phyloP scores from a whole-genome alignment of 2,113 vertebrate genomes.

The Anarhynchus alexandrinus region DNA sequence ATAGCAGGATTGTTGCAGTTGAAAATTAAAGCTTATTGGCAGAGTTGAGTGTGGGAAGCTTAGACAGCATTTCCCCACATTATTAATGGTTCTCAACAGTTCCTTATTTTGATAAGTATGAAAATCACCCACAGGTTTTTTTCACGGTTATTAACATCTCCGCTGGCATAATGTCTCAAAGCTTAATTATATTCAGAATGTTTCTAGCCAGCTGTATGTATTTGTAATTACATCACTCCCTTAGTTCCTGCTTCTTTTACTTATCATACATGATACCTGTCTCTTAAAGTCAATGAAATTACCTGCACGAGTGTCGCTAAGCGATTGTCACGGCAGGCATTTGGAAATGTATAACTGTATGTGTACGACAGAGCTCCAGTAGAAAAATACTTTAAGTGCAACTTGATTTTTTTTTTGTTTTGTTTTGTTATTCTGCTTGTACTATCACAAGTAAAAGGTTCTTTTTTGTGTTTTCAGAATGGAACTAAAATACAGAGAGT shows the following conservation, averaged over 20 bases:
- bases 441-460: background rate
- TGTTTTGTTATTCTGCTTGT: background rate
- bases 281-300: background rate
- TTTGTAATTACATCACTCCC: conserved; percentile 17
- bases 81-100: conserved; percentile 56
- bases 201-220: conserved; percentile 7
- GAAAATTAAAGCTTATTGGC: conserved; percentile 43
- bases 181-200: conserved; percentile 45
- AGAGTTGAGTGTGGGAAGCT: conserved; percentile 63
- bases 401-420: too few relatives aligned
- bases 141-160: conserved; percentile 17
- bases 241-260: background rate
- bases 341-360: background rate
- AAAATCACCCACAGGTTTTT: conserved; percentile 32
- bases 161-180: conserved; percentile 42
- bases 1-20: conserved; percentile 46
- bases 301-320: background rate
- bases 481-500: background rate
- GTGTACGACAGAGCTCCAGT: background rate
- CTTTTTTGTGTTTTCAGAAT: background rate
- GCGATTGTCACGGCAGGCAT: background rate
- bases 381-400: background rate
- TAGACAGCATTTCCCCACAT: conserved; percentile 52
- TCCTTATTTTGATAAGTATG: conserved; percentile 68
- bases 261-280: background rate